Percentiles rank a stretch among this genome's conserved stretches.
These are phyloP conservation scores for Trichonephila inaurata DNA, from an alignment of 1,140 invertebrate genomes.

Conservation along the genomic window DNA sequence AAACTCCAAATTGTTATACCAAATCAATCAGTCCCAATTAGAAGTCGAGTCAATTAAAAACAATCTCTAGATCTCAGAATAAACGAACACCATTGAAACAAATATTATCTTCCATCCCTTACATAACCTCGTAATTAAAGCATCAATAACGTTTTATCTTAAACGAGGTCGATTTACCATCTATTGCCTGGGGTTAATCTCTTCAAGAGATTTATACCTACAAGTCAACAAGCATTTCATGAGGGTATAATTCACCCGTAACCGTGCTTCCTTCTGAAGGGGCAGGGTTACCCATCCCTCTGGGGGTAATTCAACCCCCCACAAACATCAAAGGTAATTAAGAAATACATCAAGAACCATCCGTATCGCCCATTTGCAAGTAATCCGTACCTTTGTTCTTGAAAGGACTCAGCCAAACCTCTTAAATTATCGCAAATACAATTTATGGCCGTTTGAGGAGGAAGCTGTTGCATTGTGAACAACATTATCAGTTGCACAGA, in stretches of 20 bases:
- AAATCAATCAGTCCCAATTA: background rate
- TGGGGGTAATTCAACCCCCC: background rate
- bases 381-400: background rate
- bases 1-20: background rate
- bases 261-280: background rate
- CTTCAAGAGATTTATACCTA: background rate
- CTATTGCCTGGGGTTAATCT: background rate
- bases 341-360: constrained; percentile 5
- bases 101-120: background rate
- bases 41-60: background rate
- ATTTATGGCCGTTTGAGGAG: background rate
- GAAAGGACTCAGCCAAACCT: background rate
- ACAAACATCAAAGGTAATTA: constrained; percentile 6
- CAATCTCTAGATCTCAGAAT: background rate
- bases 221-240: background rate
- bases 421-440: background rate
- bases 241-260: background rate
- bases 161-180: background rate
- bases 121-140: background rate
- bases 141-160: background rate
- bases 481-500: background rate
- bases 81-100: background rate
- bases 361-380: background rate
- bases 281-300: background rate
- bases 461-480: constrained; percentile 4